Evolutionary conservation across 2,797 vertebrate species (phyloP), one percentile per base, ranked within the genome.

Genomic region (Rhadinocentrus ornatus): DNA sequence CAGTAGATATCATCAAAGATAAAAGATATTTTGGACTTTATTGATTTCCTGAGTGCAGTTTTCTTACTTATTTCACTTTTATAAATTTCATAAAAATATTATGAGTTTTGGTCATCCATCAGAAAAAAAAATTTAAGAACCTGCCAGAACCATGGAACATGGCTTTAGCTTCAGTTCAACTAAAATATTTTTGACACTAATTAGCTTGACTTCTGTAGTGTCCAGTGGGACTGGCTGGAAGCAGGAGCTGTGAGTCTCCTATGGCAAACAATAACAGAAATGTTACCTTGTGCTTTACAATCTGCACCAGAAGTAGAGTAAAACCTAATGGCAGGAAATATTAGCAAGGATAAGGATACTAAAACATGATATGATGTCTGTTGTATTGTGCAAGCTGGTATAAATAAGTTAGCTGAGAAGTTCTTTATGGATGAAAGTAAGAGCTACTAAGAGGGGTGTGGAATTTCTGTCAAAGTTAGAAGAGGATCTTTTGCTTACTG

Each of bases 401-500:
- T 41, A 22, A 56, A 32, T 44, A 41, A 41, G 9, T 6, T 16
- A 4, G 2, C 4, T 35, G 52, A 16, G 26, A 31, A 55, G 29
- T 20, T 39, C 41, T 20, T 41, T 46, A 20, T 1, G 29, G 44
- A 34, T 73, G 20, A 65, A 20, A 9, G 37, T 29, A 54, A 50
- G 27, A 37, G 54, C 59, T 46, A 53, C 41, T 22, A 11, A 24
- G 8, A 76, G 35, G 11, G 32, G 39, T 52, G 20, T 24, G n/a
- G 6, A 59, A 55, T 59, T 16, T 53, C 18, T 69, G 18, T 16
- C 7, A 24, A 32, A 15, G 56, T 22, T 50, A 22, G 22, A 27
- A 15, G 27, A 71, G 32, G 53, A 68, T 75, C 69, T 62, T 69
- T 72, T 53, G 24, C 44, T 70, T 64, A 29, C 75, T 74, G 66